Evolutionary conservation across 37 sponge, comb jelly and placozoan genomes (phyloP).

Genomic region (Cliona cf. orientalis): DNA sequence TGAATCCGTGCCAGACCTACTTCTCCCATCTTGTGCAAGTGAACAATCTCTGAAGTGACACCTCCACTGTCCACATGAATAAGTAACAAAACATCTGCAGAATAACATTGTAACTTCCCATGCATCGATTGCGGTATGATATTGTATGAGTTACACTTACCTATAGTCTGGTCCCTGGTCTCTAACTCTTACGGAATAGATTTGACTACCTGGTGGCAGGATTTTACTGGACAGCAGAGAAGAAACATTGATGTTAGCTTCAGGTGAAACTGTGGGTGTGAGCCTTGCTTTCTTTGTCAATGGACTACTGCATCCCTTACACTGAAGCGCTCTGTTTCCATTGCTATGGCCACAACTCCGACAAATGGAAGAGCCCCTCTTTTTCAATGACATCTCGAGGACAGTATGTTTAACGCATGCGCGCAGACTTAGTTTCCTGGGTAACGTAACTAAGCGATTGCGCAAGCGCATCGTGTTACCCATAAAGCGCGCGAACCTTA

Average conservation of each 20-base stretch:
- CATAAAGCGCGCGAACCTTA: no score
- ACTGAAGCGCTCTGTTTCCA: slow-evolving; percentile 7
- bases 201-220: slow-evolving; percentile 4
- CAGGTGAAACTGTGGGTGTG: neutral
- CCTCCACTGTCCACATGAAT: neutral
- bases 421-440: no score
- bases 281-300: neutral
- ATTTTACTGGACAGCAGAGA: neutral
- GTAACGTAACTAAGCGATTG: no score
- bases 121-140: no score
- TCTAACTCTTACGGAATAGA: slow-evolving; percentile 11
- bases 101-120: neutral
- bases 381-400: neutral
- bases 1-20: neutral
- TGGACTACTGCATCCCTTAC: slow-evolving; percentile 4
- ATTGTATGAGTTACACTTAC: neutral
- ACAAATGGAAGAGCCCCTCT: slow-evolving; percentile 12
- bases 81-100: neutral
- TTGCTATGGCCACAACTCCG: slow-evolving; percentile 11
- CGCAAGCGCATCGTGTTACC: no score
- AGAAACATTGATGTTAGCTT: neutral
- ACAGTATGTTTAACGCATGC: no score
- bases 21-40: slow-evolving; percentile 1
- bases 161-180: slow-evolving; percentile 15
- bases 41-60: slow-evolving; percentile 9